Evolutionary conservation across 1,140 invertebrate genomes (phyloP), one percentile per base, ranked within the genome.

Genomic region (Formica exsecta): DNA sequence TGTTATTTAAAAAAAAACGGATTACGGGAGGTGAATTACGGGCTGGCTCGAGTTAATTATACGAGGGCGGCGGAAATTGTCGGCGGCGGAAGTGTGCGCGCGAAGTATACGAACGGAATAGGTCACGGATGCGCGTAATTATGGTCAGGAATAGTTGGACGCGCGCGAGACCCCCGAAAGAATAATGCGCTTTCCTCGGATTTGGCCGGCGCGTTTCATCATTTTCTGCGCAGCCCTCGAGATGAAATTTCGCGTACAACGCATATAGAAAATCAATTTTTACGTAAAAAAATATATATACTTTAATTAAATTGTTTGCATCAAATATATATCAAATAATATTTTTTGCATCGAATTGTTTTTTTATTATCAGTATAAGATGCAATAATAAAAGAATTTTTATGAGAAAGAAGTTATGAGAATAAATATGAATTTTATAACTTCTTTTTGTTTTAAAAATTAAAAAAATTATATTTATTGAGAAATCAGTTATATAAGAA

Each of bases 101-200:
- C 71, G 29, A 62, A 51, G 57, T 62, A 71, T 51, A 59, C 57
- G 79, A 75, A 66, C 54, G 57, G 44, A 75, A 73, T 44, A 73
- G 41, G 16, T 77, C 81, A 61, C 59, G 81, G 61, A 85, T 64
- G 71, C 70, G 44, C 81, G 79, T 83, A 83, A 83, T 83, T 83
- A 83, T 83, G 79, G 79, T 38, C 38, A 38, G 41, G 36, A 73
- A 83, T 83, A 48, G 79, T 74, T 62, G 79, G 54, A 48, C 66
- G 51, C 44, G 44, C 44, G 64, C 36, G 64, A 32, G 59, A 62
- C 9, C 7, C 6, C 38, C 0, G 32, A 88, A 87, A 86, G 81
- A 89, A 90, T 89, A 87, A 89, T 89, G 85, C 64, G 66, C 75
- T 84, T 84, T 74, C 41, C 41, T 74, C 70, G 85, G 77, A 81